phyloP scores from a whole-genome alignment of 1,140 invertebrate species.

The Drosophila insularis region DNA sequence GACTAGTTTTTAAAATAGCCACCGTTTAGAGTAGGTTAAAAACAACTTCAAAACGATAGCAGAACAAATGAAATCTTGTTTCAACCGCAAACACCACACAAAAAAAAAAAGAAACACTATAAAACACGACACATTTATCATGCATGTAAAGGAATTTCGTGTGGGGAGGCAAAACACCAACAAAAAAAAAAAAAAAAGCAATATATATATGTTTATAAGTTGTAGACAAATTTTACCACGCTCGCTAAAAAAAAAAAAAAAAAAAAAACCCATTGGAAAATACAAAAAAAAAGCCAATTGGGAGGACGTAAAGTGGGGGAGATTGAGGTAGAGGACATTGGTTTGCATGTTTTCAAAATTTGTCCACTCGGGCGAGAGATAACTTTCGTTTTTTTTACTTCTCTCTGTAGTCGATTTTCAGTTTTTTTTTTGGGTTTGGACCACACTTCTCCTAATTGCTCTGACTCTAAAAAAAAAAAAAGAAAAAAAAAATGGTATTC shows the following conservation, averaged over 20 bases:
- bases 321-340: constrained; percentile 34
- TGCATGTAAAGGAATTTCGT: constrained; percentile 13
- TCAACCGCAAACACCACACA: constrained; percentile 28
- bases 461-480: constrained; percentile 34
- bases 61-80: constrained; percentile 70
- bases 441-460: constrained; percentile 71
- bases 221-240: constrained; percentile 64
- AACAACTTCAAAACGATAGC: constrained; percentile 39
- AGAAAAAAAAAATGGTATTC: constrained; percentile 8
- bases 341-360: constrained; percentile 67
- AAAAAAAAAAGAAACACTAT: constrained; percentile 7
- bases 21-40: neutral
- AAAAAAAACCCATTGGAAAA: constrained; percentile 10
- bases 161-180: constrained; percentile 9
- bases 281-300: neutral
- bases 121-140: constrained; percentile 72
- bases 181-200: constrained; percentile 27
- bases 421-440: constrained; percentile 16
- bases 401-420: neutral
- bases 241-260: neutral
- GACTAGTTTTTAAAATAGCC: constrained; percentile 41
- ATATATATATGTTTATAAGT: constrained; percentile 47
- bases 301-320: neutral
- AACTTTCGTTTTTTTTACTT: constrained; percentile 55
- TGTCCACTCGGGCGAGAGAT: constrained; percentile 51